Base-by-base conservation (phyloP, 2,888 invertebrate species). In the Nemoura dubitans region DNA sequence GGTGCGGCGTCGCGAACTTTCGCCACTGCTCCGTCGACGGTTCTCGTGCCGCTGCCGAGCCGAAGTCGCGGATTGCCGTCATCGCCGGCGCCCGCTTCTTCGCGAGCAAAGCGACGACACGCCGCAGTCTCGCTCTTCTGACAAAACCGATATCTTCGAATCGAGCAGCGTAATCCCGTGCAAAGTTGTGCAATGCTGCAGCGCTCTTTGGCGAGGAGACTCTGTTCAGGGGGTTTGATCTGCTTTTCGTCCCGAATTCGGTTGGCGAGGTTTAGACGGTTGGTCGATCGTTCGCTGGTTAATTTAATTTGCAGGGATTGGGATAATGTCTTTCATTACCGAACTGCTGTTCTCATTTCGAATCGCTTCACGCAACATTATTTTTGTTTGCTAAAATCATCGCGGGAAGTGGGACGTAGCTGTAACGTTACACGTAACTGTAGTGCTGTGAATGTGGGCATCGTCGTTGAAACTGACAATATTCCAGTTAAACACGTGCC, bases 1-100 rank as follows among this genome's bases (percentile, higher is more conserved):
- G 21, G 1, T 59, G 3, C 16, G 14, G 3, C 16, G 14, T 59
- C 59, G 59, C 59, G 59, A 59, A 59, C 59, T 59, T 59, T 59
- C 59, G 59, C 59, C 59, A 59, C 59, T 59, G 59, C 59, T 36
- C 36, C n/a, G n/a, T n/a, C n/a, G n/a, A n/a, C n/a, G n/a, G n/a
- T n/a, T 36, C 36, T 36, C 36, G 36, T 36, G 36, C 59, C 1
- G 59, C 10, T 3, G 2, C 6, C 21, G 2, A 14, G 21, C 16
- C 21, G 59, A 21, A 21, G 16, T 59, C 59, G 21, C 59, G 59
- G 59, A 59, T 59, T 59, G 21, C 21, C 59, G 59, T 59, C 59
- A 21, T 59, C 59, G 59, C 2, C 59, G 59, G 14, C 59, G 59
- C 21, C 14, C 59, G 59, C 21, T 2, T 7, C 21, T 1, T 59